These are phyloP conservation scores for Drosophila bipectinata DNA, from an alignment of 1,140 invertebrate genomes.

Conservation along the genomic window DNA sequence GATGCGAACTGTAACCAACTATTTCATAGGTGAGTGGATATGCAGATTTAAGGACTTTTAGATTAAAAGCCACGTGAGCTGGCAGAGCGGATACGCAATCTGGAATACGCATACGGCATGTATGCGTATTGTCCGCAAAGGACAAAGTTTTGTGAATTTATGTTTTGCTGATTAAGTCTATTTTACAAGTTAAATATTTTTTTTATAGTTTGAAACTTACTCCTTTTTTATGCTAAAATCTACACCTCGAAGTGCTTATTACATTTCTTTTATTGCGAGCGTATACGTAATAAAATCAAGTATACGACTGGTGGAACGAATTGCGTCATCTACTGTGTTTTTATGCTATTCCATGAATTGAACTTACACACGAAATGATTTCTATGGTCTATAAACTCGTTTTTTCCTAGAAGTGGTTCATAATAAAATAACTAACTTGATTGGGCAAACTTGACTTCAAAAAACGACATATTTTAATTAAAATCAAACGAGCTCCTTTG, in stretches of 20 bases:
- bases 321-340: neutral
- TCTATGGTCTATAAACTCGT: neutral
- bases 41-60: neutral
- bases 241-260: neutral
- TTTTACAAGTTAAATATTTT: neutral
- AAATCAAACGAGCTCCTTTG: neutral
- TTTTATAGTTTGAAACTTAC: neutral
- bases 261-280: neutral
- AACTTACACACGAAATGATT: neutral
- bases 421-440: neutral
- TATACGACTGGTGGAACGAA: neutral
- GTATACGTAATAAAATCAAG: constrained; percentile 1
- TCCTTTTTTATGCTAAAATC: neutral
- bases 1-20: constrained; percentile 98
- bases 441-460: neutral
- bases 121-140: neutral
- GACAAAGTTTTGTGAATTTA: neutral
- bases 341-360: neutral
- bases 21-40: constrained; percentile 90
- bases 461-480: neutral
- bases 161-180: neutral
- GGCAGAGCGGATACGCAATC: constrained; percentile 41
- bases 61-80: constrained; percentile 2
- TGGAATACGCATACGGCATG: constrained; percentile 47
- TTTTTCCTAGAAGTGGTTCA: neutral